A percentile compares a stretch with the other conserved stretches of the same genome.
Conservation (phyloP, 2,888 invertebrate genomes). For the Andrena trimmerana region DNA sequence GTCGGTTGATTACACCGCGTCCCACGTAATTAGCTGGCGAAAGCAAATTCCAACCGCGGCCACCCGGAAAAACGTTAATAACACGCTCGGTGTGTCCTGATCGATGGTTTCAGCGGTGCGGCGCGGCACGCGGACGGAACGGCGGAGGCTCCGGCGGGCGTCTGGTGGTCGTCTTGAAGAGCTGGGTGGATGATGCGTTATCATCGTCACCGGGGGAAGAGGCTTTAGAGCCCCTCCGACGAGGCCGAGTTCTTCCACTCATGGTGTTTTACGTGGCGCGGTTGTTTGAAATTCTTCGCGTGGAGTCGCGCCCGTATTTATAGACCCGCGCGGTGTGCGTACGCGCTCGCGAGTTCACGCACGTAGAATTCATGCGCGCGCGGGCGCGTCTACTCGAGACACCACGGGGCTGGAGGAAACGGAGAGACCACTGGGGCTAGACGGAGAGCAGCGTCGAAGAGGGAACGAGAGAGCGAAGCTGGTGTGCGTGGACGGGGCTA, state of each 20-base stretch:
- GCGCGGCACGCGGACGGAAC: not conserved
- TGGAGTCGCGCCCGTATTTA: conserved; percentile 77
- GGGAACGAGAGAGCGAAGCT: conserved; percentile 25
- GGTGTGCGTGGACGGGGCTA: conserved; percentile 44
- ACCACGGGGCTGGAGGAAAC: not conserved
- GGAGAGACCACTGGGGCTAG: not conserved
- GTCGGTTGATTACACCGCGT: conserved; percentile 4
- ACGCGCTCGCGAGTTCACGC: conserved; percentile 63
- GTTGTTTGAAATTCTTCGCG: conserved; percentile 79
- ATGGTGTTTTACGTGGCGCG: conserved; percentile 66
- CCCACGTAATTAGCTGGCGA: conserved; percentile 21
- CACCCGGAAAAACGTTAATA: conserved; percentile 37
- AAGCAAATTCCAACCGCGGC: not conserved
- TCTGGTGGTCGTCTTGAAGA: not conserved
- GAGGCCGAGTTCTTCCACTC: conserved; percentile 50
- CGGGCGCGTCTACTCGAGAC: not conserved
- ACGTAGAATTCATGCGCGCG: conserved; percentile 46
- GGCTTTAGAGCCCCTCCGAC: conserved; percentile 19
- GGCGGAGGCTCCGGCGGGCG: not conserved
- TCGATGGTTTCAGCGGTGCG: conserved; percentile 45
- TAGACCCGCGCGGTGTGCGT: conserved; percentile 73
- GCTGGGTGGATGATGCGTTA: conserved; percentile 10
- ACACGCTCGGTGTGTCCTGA: conserved; percentile 29
- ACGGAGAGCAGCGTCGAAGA: not conserved
- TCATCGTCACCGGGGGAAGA: conserved; percentile 22